These are phyloP conservation scores for Erithacus rubecula DNA, from an alignment of 2,797 vertebrate genomes.

Conservation along the genomic window DNA sequence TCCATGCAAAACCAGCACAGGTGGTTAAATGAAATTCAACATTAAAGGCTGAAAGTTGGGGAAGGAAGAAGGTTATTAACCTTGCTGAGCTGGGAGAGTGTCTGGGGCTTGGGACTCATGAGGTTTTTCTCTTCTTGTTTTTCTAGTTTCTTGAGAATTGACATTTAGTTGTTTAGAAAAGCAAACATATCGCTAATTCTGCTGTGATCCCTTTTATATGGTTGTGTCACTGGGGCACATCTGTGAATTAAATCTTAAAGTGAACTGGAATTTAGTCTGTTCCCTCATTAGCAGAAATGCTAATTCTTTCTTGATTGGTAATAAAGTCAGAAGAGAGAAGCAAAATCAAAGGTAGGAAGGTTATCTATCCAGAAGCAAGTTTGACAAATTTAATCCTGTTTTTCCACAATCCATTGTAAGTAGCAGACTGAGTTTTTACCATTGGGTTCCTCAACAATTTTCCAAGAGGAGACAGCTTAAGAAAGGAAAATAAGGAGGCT, in stretches of 20 bases:
- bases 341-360: not conserved
- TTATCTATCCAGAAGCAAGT: not conserved
- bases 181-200: not conserved
- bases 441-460: not conserved
- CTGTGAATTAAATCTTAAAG: constrained; percentile 5
- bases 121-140: not conserved
- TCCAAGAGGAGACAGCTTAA: not conserved
- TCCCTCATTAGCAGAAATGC: not conserved
- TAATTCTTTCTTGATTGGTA: constrained; percentile 11
- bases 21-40: not conserved
- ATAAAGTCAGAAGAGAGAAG: not conserved
- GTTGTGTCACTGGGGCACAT: not conserved
- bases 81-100: not conserved
- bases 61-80: not conserved
- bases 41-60: not conserved
- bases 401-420: not conserved
- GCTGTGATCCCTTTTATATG: not conserved
- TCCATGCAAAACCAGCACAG: too few relatives aligned
- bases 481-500: not conserved
- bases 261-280: not conserved
- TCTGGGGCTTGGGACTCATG: not conserved
- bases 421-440: not conserved
- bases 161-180: not conserved
- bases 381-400: not conserved
- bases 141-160: not conserved